phyloP scores from a whole-genome alignment of 2,888 invertebrate genomes.

The Acrobasis consociella region DNA sequence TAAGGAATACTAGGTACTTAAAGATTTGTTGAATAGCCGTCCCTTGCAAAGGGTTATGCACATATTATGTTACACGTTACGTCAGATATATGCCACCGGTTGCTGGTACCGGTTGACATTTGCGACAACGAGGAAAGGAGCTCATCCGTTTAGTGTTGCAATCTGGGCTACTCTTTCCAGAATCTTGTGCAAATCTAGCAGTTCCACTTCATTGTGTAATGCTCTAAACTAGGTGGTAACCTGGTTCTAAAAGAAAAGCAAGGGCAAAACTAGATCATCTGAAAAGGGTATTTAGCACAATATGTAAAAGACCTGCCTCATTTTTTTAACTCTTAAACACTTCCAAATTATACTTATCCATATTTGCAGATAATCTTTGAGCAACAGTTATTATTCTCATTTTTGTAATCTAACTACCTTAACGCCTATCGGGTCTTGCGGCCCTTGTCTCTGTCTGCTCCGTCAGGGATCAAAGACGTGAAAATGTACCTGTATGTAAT shows the following conservation, averaged over 20 bases:
- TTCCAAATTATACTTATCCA: too few relatives aligned
- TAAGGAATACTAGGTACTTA: background rate
- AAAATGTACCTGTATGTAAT: too few relatives aligned
- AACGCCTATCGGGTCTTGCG: too few relatives aligned
- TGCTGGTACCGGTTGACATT: conserved; percentile 62
- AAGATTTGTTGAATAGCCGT: background rate
- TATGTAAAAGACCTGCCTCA: too few relatives aligned
- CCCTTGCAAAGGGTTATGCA: conserved; percentile 20
- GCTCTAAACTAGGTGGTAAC: background rate
- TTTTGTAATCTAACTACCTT: too few relatives aligned
- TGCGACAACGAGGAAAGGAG: conserved; percentile 45
- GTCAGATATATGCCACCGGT: conserved; percentile 40
- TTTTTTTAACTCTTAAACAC: too few relatives aligned
- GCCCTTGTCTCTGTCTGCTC: too few relatives aligned
- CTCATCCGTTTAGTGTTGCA: conserved; percentile 48
- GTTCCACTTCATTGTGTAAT: conserved; percentile 16
- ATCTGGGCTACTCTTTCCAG: conserved; percentile 34
- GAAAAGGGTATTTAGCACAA: background rate
- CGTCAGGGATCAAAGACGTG: too few relatives aligned
- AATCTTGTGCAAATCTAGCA: conserved; percentile 20
- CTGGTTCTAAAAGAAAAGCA: conserved; percentile 9
- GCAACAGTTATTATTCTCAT: too few relatives aligned
- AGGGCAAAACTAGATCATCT: background rate
- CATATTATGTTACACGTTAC: conserved; percentile 46
- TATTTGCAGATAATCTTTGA: too few relatives aligned